These are phyloP conservation scores for Micronycteris hirsuta DNA, from an alignment of 2,113 vertebrate species.

Conservation along the genomic window DNA sequence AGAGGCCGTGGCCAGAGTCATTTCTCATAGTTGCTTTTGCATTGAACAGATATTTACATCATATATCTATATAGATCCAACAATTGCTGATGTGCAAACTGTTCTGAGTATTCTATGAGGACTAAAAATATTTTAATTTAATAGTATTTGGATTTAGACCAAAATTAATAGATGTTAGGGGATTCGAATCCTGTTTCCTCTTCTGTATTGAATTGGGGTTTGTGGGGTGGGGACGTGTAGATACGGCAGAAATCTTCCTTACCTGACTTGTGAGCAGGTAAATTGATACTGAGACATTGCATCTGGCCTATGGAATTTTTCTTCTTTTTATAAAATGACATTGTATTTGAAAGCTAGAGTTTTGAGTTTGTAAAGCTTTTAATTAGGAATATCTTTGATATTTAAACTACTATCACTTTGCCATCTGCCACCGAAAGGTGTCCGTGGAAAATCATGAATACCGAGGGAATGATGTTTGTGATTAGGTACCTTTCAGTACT, in stretches of 20 bases:
- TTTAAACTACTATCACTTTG: conserved; percentile 6
- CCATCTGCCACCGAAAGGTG: conserved; percentile 5
- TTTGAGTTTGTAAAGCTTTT: neutral
- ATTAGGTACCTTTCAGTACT: neutral
- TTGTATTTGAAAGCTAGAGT: neutral
- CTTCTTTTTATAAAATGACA: neutral
- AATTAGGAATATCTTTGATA: conserved; percentile 18
- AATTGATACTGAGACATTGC: neutral
- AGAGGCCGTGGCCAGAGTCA: neutral
- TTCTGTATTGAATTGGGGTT: neutral
- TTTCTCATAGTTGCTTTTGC: neutral
- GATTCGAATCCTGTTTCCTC: neutral
- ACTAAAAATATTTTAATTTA: neutral
- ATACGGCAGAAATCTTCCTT: neutral
- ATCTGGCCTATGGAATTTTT: neutral
- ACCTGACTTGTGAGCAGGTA: neutral
- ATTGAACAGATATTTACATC: neutral
- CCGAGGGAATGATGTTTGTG: neutral
- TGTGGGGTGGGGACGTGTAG: neutral
- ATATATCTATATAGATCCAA: neutral
- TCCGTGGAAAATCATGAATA: neutral
- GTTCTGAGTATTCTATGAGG: neutral
- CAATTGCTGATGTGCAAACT: neutral
- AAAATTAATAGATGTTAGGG: neutral
- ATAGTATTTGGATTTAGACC: neutral